phyloP scores from a whole-genome alignment of 2,113 vertebrate species.

The Sus scrofa region T2T-Sscrofa CM000826.6:150589501-150590000 shows the following conservation, averaged over 20 bases:
- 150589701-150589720: slow-evolving; percentile 90
- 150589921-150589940: slow-evolving; percentile 92
- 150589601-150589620: slow-evolving; percentile 94
- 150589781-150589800: slow-evolving; percentile 91
- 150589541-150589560: slow-evolving; percentile 93
- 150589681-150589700: slow-evolving; percentile 93
- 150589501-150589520: slow-evolving; percentile 93
- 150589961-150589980: slow-evolving; percentile 92
- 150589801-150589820: slow-evolving; percentile 91
- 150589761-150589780: slow-evolving; percentile 93
- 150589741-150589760: slow-evolving; percentile 89
- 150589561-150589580: slow-evolving; percentile 94
- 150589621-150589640: slow-evolving; percentile 95
- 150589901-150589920: slow-evolving; percentile 92
- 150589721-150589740: slow-evolving; percentile 90
- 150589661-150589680: slow-evolving; percentile 96
- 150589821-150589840: slow-evolving; percentile 90
- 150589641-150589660: slow-evolving; percentile 95
- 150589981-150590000: background rate
- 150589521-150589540: slow-evolving; percentile 92
- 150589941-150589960: slow-evolving; percentile 93
- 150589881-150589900: slow-evolving; percentile 88
- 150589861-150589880: slow-evolving; percentile 91
- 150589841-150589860: slow-evolving; percentile 92
- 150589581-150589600: slow-evolving; percentile 94